Evolutionary conservation across 1,140 invertebrate genomes (phyloP), one percentile per base, ranked within the genome.

Genomic region (Anagrus nilaparvatae): DNA sequence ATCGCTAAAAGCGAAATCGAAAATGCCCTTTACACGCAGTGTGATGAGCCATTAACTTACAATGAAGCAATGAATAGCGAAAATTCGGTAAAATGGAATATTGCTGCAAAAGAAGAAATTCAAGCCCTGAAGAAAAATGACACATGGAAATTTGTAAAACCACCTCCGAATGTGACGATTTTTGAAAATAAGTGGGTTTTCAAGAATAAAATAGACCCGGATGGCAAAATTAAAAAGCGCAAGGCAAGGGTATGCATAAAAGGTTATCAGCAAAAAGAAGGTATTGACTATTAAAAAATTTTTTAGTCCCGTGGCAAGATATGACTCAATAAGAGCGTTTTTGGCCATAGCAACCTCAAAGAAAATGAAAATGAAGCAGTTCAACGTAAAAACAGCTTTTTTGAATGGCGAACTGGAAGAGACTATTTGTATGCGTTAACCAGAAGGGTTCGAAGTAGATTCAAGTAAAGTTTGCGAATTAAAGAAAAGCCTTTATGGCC

Each of bases 211-310:
- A 42, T 40, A 33, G 30, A 53, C 34, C 31, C 53, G 45, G 50
- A 50, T 39, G 27, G n/a, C n/a, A n/a, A n/a, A n/a, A n/a, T n/a
- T n/a, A n/a, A n/a, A n/a, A n/a, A n/a, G n/a, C n/a, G n/a, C n/a
- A n/a, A n/a, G n/a, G 67, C 69, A 3, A 48, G 62, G 31, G 49
- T 69, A 24, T 58, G 70, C 1, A 57, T 60, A 9, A 54, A 59
- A 50, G 51, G 57, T 33, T 36, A 54, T 39, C 29, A 38, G 30
- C 50, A 60, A 52, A 23, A 43, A 9, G 5, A 48, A 37, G 53
- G 52, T n/a, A 46, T 57, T 12, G 59, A 64, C 18, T 62, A 51
- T 27, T 27, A 48, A 7, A 56, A 67, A 52, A 60, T 52, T n/a
- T 6, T 56, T 44, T 41, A 44, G 45, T 9, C 49, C 49, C n/a